A percentile compares a stretch with the other conserved stretches of the same genome.
phyloP scores from a whole-genome alignment of 1,140 invertebrate species.

The Ips typographus region DNA sequence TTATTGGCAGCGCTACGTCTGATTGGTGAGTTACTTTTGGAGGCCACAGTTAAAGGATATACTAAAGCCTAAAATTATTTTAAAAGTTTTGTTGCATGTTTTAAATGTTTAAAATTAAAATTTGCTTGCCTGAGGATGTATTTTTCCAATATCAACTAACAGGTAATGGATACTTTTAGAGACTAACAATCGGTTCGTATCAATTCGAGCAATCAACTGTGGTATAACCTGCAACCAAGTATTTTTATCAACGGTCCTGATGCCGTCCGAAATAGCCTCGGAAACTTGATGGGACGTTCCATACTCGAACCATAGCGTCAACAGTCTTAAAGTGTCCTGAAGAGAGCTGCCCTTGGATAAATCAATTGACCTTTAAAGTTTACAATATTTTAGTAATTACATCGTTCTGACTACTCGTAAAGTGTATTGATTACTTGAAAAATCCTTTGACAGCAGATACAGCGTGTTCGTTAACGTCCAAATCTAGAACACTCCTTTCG shows the following conservation, averaged over 20 bases:
- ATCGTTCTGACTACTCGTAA: neutral
- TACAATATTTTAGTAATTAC: neutral
- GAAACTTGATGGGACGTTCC: constrained; percentile 92
- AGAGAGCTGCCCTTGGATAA: constrained; percentile 89
- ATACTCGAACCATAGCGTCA: constrained; percentile 95
- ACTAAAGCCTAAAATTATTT: constrained; percentile 74
- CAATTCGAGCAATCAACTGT: constrained; percentile 96
- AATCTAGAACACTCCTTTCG: constrained; percentile 47
- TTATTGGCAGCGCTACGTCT: constrained; percentile 91
- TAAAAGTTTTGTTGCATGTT: neutral
- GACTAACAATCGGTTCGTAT: constrained; percentile 86
- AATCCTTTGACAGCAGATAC: constrained; percentile 95
- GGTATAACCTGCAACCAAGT: constrained; percentile 99
- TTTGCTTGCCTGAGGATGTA: constrained; percentile 63
- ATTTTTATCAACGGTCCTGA: constrained; percentile 92
- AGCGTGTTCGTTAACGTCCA: constrained; percentile 73
- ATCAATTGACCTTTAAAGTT: constrained; percentile 75
- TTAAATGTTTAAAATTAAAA: constrained; percentile 2
- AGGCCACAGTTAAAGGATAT: constrained; percentile 96
- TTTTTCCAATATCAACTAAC: constrained; percentile 91
- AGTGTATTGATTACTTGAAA: constrained; percentile 45
- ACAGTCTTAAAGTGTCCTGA: constrained; percentile 93
- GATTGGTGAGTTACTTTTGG: constrained; percentile 82
- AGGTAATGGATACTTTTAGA: constrained; percentile 90
- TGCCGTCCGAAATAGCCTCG: constrained; percentile 89